These are phyloP conservation scores for Microcebus lehilahytsara DNA, from an alignment of 2,113 vertebrate genomes.

Conservation along the genomic window DNA sequence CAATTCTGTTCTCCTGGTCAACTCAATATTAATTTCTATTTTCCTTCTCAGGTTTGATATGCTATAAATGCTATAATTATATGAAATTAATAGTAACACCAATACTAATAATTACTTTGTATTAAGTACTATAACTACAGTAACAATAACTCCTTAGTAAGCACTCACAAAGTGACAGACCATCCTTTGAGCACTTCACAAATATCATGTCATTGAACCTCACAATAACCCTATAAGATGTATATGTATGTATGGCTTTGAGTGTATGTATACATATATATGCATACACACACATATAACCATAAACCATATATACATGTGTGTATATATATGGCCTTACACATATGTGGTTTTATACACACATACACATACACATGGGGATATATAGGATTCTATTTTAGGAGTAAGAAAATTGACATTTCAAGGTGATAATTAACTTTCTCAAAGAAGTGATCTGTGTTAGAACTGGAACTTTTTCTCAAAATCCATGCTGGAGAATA, in stretches of 20 bases:
- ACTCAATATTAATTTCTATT: neutral
- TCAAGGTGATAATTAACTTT: neutral
- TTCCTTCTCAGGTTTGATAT: neutral
- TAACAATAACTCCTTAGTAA: neutral
- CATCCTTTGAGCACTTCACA: neutral
- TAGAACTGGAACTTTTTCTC: neutral
- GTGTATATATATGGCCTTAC: neutral
- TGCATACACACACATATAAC: neutral
- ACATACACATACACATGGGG: neutral
- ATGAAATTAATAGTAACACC: neutral
- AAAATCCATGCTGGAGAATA: neutral
- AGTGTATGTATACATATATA: neutral
- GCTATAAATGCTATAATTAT: neutral
- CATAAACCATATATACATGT: neutral
- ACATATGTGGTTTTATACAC: neutral
- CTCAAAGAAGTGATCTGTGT: neutral
- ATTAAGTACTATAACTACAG: neutral
- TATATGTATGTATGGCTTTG: neutral
- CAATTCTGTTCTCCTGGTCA: neutral
- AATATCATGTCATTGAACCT: neutral
- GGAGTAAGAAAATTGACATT: neutral
- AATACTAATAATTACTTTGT: neutral
- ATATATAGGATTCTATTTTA: neutral
- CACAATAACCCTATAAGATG: neutral
- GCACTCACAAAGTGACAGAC: neutral